Evolutionary conservation across 2,888 invertebrate species (phyloP).

Genomic region (Alloscopus bannaensis): DNA sequence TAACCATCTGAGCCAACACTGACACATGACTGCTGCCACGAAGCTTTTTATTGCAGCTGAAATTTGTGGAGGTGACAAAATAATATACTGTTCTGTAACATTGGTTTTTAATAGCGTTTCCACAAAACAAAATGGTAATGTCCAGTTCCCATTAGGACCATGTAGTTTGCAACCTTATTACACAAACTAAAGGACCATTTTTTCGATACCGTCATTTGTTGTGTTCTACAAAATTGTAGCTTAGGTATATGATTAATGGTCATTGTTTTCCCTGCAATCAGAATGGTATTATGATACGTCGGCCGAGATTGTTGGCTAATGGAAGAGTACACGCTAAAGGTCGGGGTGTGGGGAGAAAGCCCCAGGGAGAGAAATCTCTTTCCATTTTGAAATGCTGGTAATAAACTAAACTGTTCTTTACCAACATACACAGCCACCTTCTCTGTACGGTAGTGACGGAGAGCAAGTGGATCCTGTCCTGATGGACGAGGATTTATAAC

Average conservation of each 20-base stretch:
- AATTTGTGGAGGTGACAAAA: slow-evolving; percentile 1
- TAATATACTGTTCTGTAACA: neutral
- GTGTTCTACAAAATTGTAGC: no score
- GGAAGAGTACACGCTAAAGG: slow-evolving; percentile 33
- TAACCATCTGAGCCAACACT: neutral
- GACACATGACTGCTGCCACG: neutral
- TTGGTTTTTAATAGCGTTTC: neutral
- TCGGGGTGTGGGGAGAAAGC: slow-evolving; percentile 26
- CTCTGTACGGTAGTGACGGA: slow-evolving; percentile 35
- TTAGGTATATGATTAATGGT: neutral
- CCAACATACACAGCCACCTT: slow-evolving; percentile 7
- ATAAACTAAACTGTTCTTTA: slow-evolving; percentile 55
- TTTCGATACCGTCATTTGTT: neutral
- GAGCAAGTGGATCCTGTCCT: slow-evolving; percentile 58
- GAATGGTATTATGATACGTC: neutral
- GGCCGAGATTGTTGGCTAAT: slow-evolving; percentile 11
- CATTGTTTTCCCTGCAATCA: neutral
- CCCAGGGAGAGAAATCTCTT: slow-evolving; percentile 46
- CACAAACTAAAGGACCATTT: neutral
- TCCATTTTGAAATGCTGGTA: slow-evolving; percentile 56
- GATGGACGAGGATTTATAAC: slow-evolving; percentile 63
- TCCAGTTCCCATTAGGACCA: no score
- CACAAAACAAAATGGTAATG: neutral
- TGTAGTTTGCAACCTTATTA: neutral
- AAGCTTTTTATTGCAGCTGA: neutral